Evolutionary conservation across 2,113 vertebrate genomes (phyloP).

Genomic region (Forbesichthys papilliferus): DNA sequence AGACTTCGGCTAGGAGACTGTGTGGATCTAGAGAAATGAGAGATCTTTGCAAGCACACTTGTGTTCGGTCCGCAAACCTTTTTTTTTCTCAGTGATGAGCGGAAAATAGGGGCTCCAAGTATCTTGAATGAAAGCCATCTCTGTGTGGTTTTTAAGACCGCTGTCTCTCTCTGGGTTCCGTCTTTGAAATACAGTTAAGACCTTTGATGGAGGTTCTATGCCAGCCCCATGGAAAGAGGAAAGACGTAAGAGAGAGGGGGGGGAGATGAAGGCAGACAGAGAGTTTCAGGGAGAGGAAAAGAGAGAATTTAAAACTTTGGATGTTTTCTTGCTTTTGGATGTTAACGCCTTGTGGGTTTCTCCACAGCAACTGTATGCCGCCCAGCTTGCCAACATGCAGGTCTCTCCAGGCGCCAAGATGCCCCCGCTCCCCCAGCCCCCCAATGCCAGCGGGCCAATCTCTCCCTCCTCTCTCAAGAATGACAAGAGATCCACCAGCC

Average conservation of each 20-base stretch:
- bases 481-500: constrained; percentile 97
- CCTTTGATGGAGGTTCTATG: constrained; percentile 77
- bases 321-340: constrained; percentile 72
- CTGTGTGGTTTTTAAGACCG: constrained; percentile 77
- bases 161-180: constrained; percentile 75
- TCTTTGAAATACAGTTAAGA: constrained; percentile 80
- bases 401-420: constrained; percentile 99
- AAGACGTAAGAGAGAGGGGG: constrained; percentile 49
- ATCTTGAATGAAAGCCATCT: constrained; percentile 77
- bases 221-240: constrained; percentile 76
- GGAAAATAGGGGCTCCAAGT: constrained; percentile 77
- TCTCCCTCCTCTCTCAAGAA: constrained; percentile 97
- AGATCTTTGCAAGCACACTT: constrained; percentile 70
- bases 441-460: constrained; percentile 87
- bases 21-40: constrained; percentile 63
- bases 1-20: constrained; percentile 58
- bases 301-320: constrained; percentile 72
- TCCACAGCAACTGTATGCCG: constrained; percentile 95
- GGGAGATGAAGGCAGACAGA: constrained; percentile 11
- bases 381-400: constrained; percentile 99
- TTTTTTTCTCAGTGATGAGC: constrained; percentile 74
- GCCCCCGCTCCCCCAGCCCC: constrained; percentile 90
- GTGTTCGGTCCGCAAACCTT: constrained; percentile 68
- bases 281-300: constrained; percentile 60
- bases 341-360: constrained; percentile 73